Evolutionary conservation across 2,113 vertebrate genomes (phyloP).

Genomic region (Sminthopsis crassicaudata): DNA sequence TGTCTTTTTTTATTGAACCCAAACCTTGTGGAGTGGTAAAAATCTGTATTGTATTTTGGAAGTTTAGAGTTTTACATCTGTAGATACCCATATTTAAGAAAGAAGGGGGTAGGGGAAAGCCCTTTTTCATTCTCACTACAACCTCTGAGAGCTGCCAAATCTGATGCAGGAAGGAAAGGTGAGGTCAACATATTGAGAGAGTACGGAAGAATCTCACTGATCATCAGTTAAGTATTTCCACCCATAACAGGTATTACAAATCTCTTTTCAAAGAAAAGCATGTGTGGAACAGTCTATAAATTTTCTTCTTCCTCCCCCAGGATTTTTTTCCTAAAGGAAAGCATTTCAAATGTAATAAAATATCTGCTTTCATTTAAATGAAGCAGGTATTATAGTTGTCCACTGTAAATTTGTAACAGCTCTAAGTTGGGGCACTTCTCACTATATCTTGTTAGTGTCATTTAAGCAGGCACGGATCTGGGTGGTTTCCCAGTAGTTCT

Average conservation of each 20-base stretch:
- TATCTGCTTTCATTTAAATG: constrained; percentile 40
- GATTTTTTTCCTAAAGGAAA: constrained; percentile 33
- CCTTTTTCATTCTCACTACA: constrained; percentile 8
- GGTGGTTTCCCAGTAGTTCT: constrained; percentile 39
- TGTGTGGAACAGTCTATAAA: background rate
- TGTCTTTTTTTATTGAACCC: constrained; percentile 67
- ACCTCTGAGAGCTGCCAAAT: constrained; percentile 10
- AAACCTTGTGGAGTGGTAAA: constrained; percentile 64
- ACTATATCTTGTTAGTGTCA: background rate
- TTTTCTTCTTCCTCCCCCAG: background rate
- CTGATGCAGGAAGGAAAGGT: background rate
- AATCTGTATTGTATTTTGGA: constrained; percentile 65
- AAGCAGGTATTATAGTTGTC: background rate
- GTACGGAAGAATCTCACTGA: constrained; percentile 8
- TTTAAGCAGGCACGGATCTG: background rate
- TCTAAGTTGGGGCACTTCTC: constrained; percentile 8
- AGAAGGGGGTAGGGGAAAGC: constrained; percentile 1
- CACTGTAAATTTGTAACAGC: background rate
- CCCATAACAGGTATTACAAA: constrained; percentile 2
- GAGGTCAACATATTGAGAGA: constrained; percentile 14
- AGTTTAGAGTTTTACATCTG: constrained; percentile 63
- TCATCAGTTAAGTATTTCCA: background rate
- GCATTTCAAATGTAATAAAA: constrained; percentile 3
- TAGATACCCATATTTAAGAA: constrained; percentile 42
- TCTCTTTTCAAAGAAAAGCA: constrained; percentile 40